These are phyloP conservation scores for Pseudomugil gertrudae DNA, from an alignment of 2,797 vertebrate species.

Conservation along the genomic window DNA sequence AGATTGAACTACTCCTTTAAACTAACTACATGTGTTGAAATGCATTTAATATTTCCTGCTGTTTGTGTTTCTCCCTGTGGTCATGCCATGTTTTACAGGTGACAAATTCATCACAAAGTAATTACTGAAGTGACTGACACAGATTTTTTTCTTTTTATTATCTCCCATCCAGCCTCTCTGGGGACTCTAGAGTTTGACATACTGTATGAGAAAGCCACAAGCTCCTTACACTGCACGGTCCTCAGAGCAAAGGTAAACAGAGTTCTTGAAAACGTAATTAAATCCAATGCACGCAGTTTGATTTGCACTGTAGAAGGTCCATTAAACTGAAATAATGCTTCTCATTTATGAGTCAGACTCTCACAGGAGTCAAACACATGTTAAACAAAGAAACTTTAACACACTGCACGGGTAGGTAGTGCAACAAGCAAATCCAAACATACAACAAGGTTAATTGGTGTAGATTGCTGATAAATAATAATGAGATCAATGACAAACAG, in stretches of 20 bases:
- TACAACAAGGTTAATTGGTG: background rate
- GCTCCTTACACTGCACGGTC: slow-evolving; percentile 88
- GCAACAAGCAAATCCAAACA: background rate
- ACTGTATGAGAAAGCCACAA: slow-evolving; percentile 87
- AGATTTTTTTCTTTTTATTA: slow-evolving; percentile 14
- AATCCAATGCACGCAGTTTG: background rate
- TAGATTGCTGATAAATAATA: background rate
- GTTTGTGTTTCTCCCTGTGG: background rate
- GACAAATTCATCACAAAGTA: slow-evolving; percentile 35
- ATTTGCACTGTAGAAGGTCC: background rate
- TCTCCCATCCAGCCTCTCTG: slow-evolving; percentile 82
- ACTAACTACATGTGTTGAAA: slow-evolving; percentile 9
- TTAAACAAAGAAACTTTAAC: background rate
- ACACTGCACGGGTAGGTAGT: background rate
- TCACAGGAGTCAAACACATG: background rate
- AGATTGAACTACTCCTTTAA: slow-evolving; percentile 4
- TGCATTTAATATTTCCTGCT: background rate
- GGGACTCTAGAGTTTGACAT: slow-evolving; percentile 90
- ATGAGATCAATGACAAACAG: background rate
- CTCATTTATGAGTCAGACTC: background rate
- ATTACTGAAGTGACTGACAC: slow-evolving; percentile 27
- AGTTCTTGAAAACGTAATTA: background rate
- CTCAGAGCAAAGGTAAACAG: slow-evolving; percentile 87
- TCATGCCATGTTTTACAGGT: slow-evolving; percentile 2
- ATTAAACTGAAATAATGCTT: background rate